Conservation (phyloP, 2,888 invertebrate genomes). For the Amphiduros pacificus region DNA sequence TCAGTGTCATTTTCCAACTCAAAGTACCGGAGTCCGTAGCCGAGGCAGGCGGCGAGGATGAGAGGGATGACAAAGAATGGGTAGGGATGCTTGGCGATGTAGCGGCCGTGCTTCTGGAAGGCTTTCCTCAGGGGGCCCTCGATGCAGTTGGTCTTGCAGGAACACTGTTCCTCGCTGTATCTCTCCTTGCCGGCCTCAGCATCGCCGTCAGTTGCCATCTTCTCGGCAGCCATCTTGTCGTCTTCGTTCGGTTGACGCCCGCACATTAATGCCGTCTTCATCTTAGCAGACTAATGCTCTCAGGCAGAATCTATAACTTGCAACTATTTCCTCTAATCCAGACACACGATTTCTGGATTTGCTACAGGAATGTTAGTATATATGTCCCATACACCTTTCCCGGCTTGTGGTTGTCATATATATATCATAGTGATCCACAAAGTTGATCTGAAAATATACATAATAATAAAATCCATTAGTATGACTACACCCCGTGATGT, state of each 20-base stretch:
- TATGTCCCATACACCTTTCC: too few relatives aligned
- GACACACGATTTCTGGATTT: too few relatives aligned
- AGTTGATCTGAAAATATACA: too few relatives aligned
- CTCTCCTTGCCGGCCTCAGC: background rate
- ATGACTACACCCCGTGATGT: too few relatives aligned
- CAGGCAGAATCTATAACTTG: too few relatives aligned
- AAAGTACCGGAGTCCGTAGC: slow-evolving; percentile 10
- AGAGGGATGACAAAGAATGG: slow-evolving; percentile 12
- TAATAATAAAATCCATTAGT: too few relatives aligned
- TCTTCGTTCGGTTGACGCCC: background rate
- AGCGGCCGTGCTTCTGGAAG: slow-evolving; percentile 12
- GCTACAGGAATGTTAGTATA: too few relatives aligned
- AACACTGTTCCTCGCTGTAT: background rate
- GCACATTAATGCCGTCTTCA: background rate
- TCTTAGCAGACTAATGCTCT: too few relatives aligned
- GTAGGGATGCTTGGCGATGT: slow-evolving; percentile 16
- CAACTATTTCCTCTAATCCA: too few relatives aligned
- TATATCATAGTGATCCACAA: too few relatives aligned
- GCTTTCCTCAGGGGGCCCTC: slow-evolving; percentile 8
- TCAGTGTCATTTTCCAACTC: slow-evolving; percentile 10
- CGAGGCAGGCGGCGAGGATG: slow-evolving; percentile 7
- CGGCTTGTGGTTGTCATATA: too few relatives aligned
- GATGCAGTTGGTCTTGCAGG: slow-evolving; percentile 13
- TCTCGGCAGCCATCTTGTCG: background rate
- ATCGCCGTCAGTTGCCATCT: background rate